Evolutionary conservation across 2,113 vertebrate species (phyloP).

Genomic region (Jaculus jaculus): DNA sequence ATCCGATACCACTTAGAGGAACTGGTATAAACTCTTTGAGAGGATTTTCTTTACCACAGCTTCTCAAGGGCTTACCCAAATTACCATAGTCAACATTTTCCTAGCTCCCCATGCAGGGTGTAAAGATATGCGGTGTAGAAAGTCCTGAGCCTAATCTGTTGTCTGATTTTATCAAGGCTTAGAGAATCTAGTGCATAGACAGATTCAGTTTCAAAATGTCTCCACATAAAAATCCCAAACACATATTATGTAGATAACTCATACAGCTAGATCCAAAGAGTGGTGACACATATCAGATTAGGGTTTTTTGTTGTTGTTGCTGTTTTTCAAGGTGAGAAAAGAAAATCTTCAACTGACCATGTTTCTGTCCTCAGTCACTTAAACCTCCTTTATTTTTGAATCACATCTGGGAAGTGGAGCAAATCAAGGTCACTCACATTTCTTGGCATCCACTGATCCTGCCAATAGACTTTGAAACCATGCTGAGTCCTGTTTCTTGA

Average conservation of each 20-base stretch:
- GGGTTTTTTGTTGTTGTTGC: too few relatives aligned
- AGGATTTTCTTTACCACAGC: neutral
- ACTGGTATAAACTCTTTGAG: neutral
- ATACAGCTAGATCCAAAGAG: conserved; percentile 13
- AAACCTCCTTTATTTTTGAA: conserved; percentile 51
- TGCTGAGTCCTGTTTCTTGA: conserved; percentile 64
- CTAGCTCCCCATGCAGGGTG: neutral
- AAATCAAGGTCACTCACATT: conserved; percentile 39
- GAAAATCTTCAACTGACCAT: conserved; percentile 43
- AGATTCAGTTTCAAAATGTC: neutral
- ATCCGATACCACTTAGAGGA: neutral
- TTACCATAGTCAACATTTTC: neutral
- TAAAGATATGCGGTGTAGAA: neutral
- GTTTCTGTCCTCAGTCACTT: conserved; percentile 53
- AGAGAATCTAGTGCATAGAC: neutral
- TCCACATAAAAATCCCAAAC: neutral
- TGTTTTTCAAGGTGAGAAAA: conserved; percentile 58
- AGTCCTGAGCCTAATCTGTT: neutral
- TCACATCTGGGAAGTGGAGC: conserved; percentile 63
- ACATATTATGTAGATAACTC: neutral
- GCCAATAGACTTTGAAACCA: conserved; percentile 70
- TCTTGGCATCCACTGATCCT: conserved; percentile 36
- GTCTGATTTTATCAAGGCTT: neutral
- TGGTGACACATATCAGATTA: conserved; percentile 24
- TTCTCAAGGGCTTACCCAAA: neutral